Base-by-base conservation (phyloP, 2,113 vertebrate genomes). In the Prolemur simus region DNA sequence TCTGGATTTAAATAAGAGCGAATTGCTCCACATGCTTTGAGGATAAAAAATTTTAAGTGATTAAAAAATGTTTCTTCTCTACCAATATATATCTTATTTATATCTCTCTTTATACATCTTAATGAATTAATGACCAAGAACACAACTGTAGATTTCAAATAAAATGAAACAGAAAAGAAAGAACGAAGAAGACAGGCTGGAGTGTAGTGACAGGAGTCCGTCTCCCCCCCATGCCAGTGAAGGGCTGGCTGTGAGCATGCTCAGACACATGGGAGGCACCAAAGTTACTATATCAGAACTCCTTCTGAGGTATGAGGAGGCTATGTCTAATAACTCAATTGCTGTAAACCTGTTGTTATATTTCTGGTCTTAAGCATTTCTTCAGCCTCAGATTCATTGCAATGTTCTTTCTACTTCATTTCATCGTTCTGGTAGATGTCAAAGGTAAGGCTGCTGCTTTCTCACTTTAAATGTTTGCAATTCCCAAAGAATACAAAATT, bases 371-470 rank as follows among this genome's bases (percentile, higher is more conserved):
- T 81, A 74, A 94, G 60, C 89, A 32, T 88, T 74, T 73, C 77
- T 83, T 42, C 93, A 92, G 89, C 45, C 86, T 91, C 92, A 66
- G 73, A 64, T 58, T 85, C 18, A 85, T 60, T 76, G 86, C 93
- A 78, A 94, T 96, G 95, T 21, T 95, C n/a, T 81, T 98, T 86
- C 94, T 98, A 77, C 89, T 98, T 66, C 56, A 68, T 85, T 74
- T 98, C 96, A 9, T 97, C 86, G 3, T 95, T 91, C 73, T 97
- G 4, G 88, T 98, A 45, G 81, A 97, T 95, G 94, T 95, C 37
- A 97, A 98, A 92, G 96, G 96, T 98, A 97, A 98, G 95, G 37
- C 18, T 6, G 0, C 34, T 92, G 83, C 47, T 97, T 96, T 97
- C 96, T 97, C 68, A 27, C 85, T 42, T 7, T 60, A 39, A 81